These are phyloP conservation scores for Thymelicus sylvestris DNA, from an alignment of 2,888 invertebrate species.

Conservation along the genomic window DNA sequence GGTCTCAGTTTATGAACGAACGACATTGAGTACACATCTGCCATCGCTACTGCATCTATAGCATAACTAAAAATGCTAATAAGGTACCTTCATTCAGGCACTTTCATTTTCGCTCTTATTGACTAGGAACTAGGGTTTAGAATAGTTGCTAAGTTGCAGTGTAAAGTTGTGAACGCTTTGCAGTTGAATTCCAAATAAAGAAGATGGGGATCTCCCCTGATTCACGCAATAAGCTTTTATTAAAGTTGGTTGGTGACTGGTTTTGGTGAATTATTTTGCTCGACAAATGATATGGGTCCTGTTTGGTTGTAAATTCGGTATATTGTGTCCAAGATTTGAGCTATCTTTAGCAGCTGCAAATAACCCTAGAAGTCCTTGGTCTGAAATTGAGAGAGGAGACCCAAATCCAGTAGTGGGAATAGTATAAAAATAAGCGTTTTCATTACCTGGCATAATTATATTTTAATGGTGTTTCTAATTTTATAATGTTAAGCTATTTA, in stretches of 20 bases:
- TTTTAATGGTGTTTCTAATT: too few species aligned
- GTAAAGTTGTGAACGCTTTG: not conserved
- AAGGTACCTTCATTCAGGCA: too few species aligned
- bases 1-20: not conserved
- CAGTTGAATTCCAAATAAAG: constrained; percentile 3
- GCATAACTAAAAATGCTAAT: not conserved
- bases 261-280: not conserved
- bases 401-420: too few species aligned
- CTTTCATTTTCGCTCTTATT: not conserved
- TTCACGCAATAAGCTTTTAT: not conserved
- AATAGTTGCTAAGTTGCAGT: not conserved
- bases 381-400: too few species aligned
- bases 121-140: not conserved
- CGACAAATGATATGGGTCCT: not conserved
- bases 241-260: not conserved
- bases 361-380: too few species aligned
- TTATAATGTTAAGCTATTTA: too few species aligned
- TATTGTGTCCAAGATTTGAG: too few species aligned
- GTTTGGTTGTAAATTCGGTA: too few species aligned
- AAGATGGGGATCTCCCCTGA: constrained; percentile 2
- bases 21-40: constrained; percentile 12
- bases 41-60: not conserved
- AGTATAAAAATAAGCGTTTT: too few species aligned
- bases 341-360: too few species aligned
- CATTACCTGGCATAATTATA: too few species aligned